These are phyloP conservation scores for Sarcophaga peregrina DNA, from an alignment of 1,140 invertebrate genomes.

Conservation along the genomic window DNA sequence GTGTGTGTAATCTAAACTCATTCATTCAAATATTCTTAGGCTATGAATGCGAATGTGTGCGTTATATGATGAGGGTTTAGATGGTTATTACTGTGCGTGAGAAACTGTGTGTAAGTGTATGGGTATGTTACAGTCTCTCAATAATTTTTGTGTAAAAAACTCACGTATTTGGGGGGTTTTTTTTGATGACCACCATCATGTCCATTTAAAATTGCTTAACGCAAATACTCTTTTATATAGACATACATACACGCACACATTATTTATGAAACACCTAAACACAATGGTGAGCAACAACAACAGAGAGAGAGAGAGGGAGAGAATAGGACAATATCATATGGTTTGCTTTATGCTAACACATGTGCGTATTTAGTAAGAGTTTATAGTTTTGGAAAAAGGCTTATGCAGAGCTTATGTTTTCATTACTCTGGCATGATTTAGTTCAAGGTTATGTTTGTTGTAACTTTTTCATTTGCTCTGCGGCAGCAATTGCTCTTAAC, in stretches of 20 bases:
- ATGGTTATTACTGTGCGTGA: background rate
- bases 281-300: background rate
- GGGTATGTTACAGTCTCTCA: background rate
- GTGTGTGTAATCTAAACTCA: background rate
- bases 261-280: background rate
- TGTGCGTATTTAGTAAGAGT: background rate
- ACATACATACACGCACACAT: background rate
- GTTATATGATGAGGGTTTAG: background rate
- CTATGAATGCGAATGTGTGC: background rate
- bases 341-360: background rate
- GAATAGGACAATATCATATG: background rate
- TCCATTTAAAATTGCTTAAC: background rate
- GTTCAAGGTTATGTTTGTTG: background rate
- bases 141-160: background rate
- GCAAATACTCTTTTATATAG: background rate
- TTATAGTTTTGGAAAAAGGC: background rate
- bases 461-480: background rate
- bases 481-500: too few species aligned
- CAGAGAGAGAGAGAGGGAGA: background rate
- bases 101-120: background rate
- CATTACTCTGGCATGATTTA: background rate
- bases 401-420: background rate
- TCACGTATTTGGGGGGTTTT: background rate
- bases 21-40: constrained; percentile 4
- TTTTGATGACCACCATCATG: background rate